Conservation (phyloP, 2,888 invertebrate genomes). For the Autographa gamma region DNA sequence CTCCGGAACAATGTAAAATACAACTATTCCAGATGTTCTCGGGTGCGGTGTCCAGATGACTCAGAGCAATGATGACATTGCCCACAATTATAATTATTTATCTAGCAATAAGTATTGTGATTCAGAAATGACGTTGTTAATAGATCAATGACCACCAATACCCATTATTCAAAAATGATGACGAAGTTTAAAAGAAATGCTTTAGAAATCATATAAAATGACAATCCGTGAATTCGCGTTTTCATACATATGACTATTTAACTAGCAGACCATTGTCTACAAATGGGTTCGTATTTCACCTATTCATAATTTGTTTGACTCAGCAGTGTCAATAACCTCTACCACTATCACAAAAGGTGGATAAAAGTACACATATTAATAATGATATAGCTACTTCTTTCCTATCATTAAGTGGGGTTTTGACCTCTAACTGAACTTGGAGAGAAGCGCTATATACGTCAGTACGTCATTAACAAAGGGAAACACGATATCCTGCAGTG, state of each 20-base stretch:
- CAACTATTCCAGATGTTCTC: no score
- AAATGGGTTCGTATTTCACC: not conserved
- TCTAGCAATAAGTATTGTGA: no score
- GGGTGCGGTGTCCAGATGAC: no score
- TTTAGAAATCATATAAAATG: not conserved
- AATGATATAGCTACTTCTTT: not conserved
- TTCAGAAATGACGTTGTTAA: no score
- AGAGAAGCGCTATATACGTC: no score
- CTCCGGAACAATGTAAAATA: no score
- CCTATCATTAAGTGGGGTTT: not conserved
- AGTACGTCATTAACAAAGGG: no score
- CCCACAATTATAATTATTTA: no score
- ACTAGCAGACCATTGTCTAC: not conserved
- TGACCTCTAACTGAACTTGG: not conserved
- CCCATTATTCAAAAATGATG: not conserved
- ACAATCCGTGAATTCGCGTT: not conserved
- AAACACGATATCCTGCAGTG: no score
- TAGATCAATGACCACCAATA: not conserved
- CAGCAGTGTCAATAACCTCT: conserved; percentile 12
- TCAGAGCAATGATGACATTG: no score
- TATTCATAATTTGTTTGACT: not conserved
- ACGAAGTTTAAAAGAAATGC: not conserved
- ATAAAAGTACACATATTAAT: conserved; percentile 9
- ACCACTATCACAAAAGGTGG: not conserved
- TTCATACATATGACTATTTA: not conserved